Base-by-base conservation (phyloP, 2,888 invertebrate species). In the Diaperis boleti region DNA sequence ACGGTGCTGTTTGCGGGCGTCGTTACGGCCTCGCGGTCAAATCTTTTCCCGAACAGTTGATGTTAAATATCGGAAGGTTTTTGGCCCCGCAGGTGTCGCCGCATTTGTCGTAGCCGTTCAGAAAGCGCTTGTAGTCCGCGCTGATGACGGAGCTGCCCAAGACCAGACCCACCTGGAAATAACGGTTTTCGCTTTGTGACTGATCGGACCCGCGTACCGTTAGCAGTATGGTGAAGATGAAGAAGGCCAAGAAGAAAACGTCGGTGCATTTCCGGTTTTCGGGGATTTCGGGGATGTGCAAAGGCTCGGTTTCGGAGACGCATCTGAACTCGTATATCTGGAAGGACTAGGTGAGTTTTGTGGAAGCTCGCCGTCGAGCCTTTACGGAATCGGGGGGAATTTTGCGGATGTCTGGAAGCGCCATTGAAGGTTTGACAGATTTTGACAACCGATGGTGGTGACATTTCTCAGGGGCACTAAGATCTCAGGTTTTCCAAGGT, bases 191-290 rank as follows among this genome's bases (percentile, higher is more conserved):
- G n/a, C n/a, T n/a, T n/a, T n/a, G n/a, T n/a, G n/a, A n/a, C n/a
- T n/a, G n/a, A n/a, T n/a, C n/a, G n/a, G n/a, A n/a, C n/a, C n/a
- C n/a, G n/a, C n/a, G n/a, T 42, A 26, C 55, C 31, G 18, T 31
- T 1, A 13, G 2, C 14, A 55, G 4, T 7, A 42, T 29, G 1
- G 13, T 8, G 6, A 42, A 4, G 1, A 33, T 10, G 5, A 42
- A 11, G 15, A 42, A 42, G 20, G 29, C 18, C n/a, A 55, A 26
- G 14, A 18, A 41, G 4, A 3, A 4, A 17, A 31, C 18, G 17
- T 55, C 31, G 3, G 55, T 55, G 26, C 41, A 42, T 55, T 42
- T 41, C 15, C 55, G 5, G n/a, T 42, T 55, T 42, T 41, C 3
- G 6, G 17, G n/a, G n/a, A 55, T 3, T 20, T 55, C 55, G 1